phyloP scores from a whole-genome alignment of 1,140 invertebrate species.

The Trichomalopsis sarcophagae region DNA sequence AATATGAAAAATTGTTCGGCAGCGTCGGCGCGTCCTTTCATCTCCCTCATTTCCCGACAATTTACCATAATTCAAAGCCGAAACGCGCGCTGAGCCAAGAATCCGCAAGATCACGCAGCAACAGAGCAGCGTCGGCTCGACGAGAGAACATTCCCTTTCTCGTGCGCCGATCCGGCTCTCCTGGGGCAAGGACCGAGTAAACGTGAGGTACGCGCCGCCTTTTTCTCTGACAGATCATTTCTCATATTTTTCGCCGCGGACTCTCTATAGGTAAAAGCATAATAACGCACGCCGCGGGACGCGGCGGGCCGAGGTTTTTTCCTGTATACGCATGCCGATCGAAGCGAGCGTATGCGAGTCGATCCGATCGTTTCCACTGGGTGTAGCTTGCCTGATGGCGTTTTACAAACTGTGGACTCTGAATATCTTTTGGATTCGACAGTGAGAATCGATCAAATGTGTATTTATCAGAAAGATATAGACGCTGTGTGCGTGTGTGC shows the following conservation, averaged over 20 bases:
- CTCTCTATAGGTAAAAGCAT: background rate
- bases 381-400: too few species aligned
- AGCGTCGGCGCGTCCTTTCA: background rate
- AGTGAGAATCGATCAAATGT: too few species aligned
- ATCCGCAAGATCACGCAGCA: slow-evolving; percentile 61
- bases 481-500: too few species aligned
- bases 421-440: too few species aligned
- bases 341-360: background rate
- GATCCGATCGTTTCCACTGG: too few species aligned
- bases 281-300: slow-evolving; percentile 26
- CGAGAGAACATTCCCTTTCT: background rate
- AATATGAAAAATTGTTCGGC: background rate
- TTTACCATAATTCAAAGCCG: background rate
- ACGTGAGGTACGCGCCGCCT: slow-evolving; percentile 45
- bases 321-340: background rate
- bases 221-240: slow-evolving; percentile 71
- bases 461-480: too few species aligned
- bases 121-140: slow-evolving; percentile 34
- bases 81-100: slow-evolving; percentile 30
- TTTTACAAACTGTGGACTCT: too few species aligned
- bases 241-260: slow-evolving; percentile 69
- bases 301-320: slow-evolving; percentile 59
- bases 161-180: background rate
- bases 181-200: slow-evolving; percentile 57
- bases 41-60: background rate